Percentiles rank a stretch among this genome's conserved stretches.
Conservation (phyloP, 2,797 vertebrate genomes). For the Gymnoscopelus microlampas region DNA sequence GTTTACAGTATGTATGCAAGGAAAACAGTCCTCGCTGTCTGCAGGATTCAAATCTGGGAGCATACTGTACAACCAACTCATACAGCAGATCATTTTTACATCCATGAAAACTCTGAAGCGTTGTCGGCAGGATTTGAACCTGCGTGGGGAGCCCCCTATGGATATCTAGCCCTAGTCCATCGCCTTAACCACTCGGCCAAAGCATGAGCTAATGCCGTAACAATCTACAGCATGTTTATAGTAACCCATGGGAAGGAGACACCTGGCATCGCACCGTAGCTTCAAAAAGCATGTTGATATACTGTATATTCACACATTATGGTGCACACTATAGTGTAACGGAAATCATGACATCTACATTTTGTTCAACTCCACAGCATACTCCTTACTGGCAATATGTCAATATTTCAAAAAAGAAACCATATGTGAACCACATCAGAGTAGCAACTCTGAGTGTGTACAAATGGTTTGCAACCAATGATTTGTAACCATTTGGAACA, state of each 20-base stretch:
- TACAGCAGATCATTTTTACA: background rate
- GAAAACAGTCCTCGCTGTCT: no score
- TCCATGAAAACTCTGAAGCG: background rate
- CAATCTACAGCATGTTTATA: constrained; percentile 2
- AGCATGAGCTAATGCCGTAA: background rate
- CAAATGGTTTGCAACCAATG: no score
- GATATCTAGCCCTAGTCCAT: constrained; percentile 39
- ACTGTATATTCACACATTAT: background rate
- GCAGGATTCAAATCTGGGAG: constrained; percentile 30
- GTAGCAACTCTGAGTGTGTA: no score
- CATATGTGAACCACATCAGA: no score
- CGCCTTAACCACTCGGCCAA: constrained; percentile 52
- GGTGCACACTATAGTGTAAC: no score
- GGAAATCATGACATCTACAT: no score
- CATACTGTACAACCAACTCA: no score
- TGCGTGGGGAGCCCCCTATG: constrained; percentile 41
- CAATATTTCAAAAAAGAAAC: no score
- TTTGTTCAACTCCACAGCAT: no score
- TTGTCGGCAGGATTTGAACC: constrained; percentile 9
- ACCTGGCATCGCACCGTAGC: constrained; percentile 26
- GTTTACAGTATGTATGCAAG: no score
- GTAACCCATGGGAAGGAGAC: constrained; percentile 35
- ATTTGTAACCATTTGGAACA: no score
- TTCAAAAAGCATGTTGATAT: background rate
- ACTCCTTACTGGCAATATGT: no score